Conservation (phyloP, 2,888 invertebrate species). For the Silvanus unidentatus region DNA sequence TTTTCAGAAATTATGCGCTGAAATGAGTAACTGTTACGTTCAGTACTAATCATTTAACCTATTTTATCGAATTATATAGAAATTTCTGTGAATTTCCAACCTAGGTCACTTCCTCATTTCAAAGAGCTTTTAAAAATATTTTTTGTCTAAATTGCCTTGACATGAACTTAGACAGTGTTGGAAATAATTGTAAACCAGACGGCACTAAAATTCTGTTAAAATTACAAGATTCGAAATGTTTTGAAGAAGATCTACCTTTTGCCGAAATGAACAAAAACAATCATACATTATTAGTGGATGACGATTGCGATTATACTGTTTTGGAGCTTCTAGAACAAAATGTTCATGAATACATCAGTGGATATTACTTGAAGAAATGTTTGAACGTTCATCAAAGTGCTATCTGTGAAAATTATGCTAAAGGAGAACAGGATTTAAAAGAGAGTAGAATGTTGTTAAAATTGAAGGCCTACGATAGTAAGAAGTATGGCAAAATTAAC, state of each 20-base stretch:
- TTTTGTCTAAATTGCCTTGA: constrained; percentile 8
- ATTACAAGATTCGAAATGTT: neutral
- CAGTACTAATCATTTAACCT: no score
- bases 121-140: constrained; percentile 10
- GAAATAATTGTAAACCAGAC: neutral
- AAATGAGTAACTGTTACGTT: no score
- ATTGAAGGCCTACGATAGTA: no score
- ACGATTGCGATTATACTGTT: no score
- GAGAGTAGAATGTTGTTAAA: neutral
- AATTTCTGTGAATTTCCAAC: no score
- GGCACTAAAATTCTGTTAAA: neutral
- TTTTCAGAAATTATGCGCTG: no score
- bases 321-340: neutral
- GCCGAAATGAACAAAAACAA: neutral
- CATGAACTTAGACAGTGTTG: neutral
- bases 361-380: neutral
- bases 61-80: no score
- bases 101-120: no score
- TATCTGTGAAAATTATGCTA: neutral
- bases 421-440: neutral
- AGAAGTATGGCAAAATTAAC: no score
- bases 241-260: neutral
- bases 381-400: neutral
- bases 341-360: neutral
- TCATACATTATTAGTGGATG: no score